These are phyloP conservation scores for Orchesella cincta DNA, from an alignment of 1,140 invertebrate species.

Conservation along the genomic window DNA sequence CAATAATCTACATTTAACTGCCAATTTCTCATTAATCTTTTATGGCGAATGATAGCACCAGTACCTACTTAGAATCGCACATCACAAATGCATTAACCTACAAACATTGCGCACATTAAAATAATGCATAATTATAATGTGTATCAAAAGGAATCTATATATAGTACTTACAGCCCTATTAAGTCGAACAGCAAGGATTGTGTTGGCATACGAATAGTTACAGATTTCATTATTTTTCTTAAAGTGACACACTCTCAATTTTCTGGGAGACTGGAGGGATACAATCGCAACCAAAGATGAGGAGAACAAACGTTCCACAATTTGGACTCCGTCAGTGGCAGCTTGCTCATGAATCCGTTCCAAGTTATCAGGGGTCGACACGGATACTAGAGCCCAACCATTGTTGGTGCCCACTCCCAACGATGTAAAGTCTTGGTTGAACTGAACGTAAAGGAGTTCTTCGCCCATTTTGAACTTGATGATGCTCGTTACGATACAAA, in stretches of 20 bases:
- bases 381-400: constrained; percentile 47
- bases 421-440: constrained; percentile 51
- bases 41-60: no score
- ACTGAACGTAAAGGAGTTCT: constrained; percentile 48
- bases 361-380: constrained; percentile 39
- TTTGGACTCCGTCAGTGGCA: constrained; percentile 83
- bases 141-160: constrained; percentile 18
- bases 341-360: constrained; percentile 49
- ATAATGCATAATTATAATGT: no score
- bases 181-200: constrained; percentile 92
- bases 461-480: constrained; percentile 34
- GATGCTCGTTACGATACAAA: no score
- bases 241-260: constrained; percentile 95
- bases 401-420: constrained; percentile 47
- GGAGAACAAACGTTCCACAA: constrained; percentile 94
- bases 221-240: constrained; percentile 98
- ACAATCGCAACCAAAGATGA: constrained; percentile 96
- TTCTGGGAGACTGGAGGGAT: constrained; percentile 84
- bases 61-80: no score
- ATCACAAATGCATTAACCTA: no score
- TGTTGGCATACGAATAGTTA: constrained; percentile 96
- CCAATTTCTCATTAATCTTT: no score
- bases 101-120: no score
- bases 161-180: constrained; percentile 92
- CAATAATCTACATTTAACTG: no score